A percentile compares a stretch with the other conserved stretches of the same genome.
Evolutionary conservation across 1,140 invertebrate species (phyloP).

Genomic region (Euura saliciscinereae): DNA sequence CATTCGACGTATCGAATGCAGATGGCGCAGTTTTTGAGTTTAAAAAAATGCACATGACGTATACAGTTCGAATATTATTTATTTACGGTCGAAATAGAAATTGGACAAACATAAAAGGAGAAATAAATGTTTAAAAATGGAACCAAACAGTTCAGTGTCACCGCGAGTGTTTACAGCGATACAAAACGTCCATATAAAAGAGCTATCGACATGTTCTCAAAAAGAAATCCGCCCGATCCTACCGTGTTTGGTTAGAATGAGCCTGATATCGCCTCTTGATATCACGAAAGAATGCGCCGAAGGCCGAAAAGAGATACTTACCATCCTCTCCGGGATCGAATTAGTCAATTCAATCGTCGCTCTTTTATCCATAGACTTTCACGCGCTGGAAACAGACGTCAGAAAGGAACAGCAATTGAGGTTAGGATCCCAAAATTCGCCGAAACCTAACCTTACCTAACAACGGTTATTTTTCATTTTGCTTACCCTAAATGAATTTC

Average conservation of each 20-base stretch:
- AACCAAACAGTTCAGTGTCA: slow-evolving; percentile 56
- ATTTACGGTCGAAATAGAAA: no score
- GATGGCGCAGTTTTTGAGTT: no score
- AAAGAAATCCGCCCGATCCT: slow-evolving; percentile 85
- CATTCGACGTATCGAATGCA: no score
- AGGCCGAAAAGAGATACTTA: slow-evolving; percentile 85
- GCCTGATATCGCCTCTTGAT: slow-evolving; percentile 86
- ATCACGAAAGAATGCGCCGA: slow-evolving; percentile 82
- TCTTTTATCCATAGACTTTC: slow-evolving; percentile 92
- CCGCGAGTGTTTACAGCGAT: slow-evolving; percentile 76
- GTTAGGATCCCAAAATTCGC: slow-evolving; percentile 52
- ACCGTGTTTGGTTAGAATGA: slow-evolving; percentile 92
- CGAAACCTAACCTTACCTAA: slow-evolving; percentile 1
- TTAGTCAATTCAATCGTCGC: slow-evolving; percentile 94
- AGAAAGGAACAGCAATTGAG: slow-evolving; percentile 91
- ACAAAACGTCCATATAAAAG: slow-evolving; percentile 78
- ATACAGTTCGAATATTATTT: no score
- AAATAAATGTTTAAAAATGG: slow-evolving; percentile 33
- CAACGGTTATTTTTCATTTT: slow-evolving; percentile 18
- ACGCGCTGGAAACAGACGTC: slow-evolving; percentile 88
- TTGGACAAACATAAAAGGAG: no score
- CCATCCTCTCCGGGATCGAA: slow-evolving; percentile 88
- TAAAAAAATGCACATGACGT: no score
- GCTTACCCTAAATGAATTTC: not conserved
- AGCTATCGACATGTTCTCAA: slow-evolving; percentile 71